Conservation (phyloP, 2,888 invertebrate genomes). For the Drosophila mayaguana region DNA sequence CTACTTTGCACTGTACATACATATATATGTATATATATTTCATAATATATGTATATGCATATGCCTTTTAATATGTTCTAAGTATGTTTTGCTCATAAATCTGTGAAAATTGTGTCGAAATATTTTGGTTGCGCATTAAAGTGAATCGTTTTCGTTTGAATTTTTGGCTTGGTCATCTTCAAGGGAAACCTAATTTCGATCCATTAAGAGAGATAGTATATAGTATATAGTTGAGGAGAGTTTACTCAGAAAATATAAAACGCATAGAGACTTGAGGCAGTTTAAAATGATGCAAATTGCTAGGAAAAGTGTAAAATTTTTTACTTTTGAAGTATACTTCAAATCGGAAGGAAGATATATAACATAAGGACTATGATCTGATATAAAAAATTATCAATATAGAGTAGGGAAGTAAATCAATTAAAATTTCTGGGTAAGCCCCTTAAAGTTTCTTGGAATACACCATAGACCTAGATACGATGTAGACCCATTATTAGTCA, state of each 20-base stretch:
- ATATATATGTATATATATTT: constrained; percentile 6
- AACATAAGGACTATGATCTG: background rate
- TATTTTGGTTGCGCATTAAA: constrained; percentile 50
- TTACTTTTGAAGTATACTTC: background rate
- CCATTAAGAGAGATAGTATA: background rate
- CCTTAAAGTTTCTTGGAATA: background rate
- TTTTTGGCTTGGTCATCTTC: constrained; percentile 22
- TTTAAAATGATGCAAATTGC: background rate
- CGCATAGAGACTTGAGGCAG: too few relatives aligned
- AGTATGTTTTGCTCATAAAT: constrained; percentile 23
- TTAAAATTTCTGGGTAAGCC: background rate
- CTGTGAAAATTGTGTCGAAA: constrained; percentile 45
- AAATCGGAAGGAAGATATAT: background rate
- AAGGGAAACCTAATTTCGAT: background rate
- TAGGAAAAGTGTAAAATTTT: background rate
- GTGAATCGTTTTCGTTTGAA: constrained; percentile 27
- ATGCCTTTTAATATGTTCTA: constrained; percentile 1
- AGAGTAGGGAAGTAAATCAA: background rate
- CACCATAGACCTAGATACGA: background rate
- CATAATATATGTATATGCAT: background rate
- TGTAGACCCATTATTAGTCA: constrained; percentile 20
- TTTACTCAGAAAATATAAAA: background rate
- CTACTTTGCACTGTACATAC: background rate
- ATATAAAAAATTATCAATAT: background rate
- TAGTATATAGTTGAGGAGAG: background rate